These are phyloP conservation scores for Lepidocyrtinus sp. DNA, from an alignment of 2,888 invertebrate species.

Conservation along the genomic window DNA sequence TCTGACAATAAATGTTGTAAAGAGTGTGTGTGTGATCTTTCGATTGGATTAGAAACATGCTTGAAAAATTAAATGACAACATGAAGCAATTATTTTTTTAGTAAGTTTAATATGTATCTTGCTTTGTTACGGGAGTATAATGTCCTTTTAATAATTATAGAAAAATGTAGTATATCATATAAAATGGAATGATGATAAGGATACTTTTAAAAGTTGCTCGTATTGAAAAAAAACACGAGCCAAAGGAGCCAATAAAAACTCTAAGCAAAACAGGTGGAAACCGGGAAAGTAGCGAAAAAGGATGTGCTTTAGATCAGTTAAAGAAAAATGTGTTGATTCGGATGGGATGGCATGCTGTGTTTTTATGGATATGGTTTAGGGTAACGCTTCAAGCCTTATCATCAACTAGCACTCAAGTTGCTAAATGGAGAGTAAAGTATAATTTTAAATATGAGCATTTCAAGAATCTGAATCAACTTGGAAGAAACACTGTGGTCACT, in stretches of 20 bases:
- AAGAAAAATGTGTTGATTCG: constrained; percentile 54
- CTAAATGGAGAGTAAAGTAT: no score
- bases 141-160: no score
- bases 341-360: constrained; percentile 57
- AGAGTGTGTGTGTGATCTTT: constrained; percentile 6
- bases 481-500: neutral
- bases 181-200: neutral
- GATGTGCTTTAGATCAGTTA: neutral
- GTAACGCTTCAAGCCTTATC: constrained; percentile 46
- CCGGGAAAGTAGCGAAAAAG: constrained; percentile 40
- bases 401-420: neutral
- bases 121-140: no score
- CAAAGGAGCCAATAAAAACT: neutral
- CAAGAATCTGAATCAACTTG: neutral
- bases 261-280: constrained; percentile 32
- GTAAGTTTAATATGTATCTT: constrained; percentile 6
- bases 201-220: neutral
- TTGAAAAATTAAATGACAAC: constrained; percentile 13
- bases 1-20: no score
- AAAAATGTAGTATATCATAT: no score
- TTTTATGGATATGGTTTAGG: constrained; percentile 57
- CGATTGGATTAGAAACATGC: constrained; percentile 7
- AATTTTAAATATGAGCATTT: neutral
- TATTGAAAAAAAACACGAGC: constrained; percentile 1
- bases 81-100: constrained; percentile 7